Evolutionary conservation across 2,797 vertebrate genomes (phyloP).

Genomic region (Neosilurus hyrtlii): DNA sequence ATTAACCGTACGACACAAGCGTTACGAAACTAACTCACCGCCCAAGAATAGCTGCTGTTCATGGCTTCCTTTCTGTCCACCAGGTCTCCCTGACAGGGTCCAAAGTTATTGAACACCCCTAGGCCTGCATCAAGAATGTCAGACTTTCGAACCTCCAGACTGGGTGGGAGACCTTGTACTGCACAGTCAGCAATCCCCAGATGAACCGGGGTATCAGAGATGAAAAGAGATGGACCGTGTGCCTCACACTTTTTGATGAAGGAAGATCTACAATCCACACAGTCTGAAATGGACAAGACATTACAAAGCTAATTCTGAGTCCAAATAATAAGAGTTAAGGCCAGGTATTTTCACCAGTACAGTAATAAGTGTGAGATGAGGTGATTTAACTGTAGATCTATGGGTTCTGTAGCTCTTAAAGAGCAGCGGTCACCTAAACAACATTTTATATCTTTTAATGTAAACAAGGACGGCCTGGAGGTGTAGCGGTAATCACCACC

Average conservation of each 20-base stretch:
- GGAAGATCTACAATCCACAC: constrained; percentile 21
- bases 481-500: no score
- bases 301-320: not conserved
- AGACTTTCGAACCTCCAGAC: constrained; percentile 58
- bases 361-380: not conserved
- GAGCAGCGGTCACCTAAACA: no score
- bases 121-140: constrained; percentile 61
- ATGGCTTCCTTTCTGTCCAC: constrained; percentile 20
- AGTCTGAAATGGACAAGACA: not conserved
- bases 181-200: constrained; percentile 52
- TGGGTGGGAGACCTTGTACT: constrained; percentile 59
- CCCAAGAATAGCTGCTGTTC: constrained; percentile 20
- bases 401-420: not conserved
- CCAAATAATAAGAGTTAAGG: not conserved
- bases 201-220: constrained; percentile 55
- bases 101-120: constrained; percentile 7
- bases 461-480: no score
- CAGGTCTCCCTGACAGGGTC: not conserved
- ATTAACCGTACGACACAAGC: not conserved
- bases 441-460: no score
- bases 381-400: not conserved
- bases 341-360: not conserved
- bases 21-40: constrained; percentile 11
- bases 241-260: constrained; percentile 27
- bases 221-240: constrained; percentile 46